Evolutionary conservation across 1,140 invertebrate species (phyloP), one percentile per base, ranked within the genome.

Genomic region (Metaphire vulgaris): DNA sequence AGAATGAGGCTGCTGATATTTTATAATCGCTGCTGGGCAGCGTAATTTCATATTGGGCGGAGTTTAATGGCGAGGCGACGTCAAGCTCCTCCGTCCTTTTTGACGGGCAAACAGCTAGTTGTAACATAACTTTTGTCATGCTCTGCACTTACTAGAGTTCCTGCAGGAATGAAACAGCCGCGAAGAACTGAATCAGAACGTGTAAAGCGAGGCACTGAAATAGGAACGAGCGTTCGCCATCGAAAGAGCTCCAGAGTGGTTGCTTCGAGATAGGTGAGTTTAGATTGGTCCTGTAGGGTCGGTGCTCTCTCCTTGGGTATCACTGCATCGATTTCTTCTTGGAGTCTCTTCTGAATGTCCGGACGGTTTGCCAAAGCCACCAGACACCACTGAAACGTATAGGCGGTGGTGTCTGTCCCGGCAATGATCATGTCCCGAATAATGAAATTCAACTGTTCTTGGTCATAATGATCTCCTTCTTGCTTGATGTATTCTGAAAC

Each of bases 341-440:
- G 93, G 0, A 97, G 91, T 14, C 89, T 90, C 30, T 86, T 88
- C 83, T 94, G 93, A 0, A 91, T 89, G 1, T 90, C 86, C 16
- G 90, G 91, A 32, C 33, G n/a, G 30, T 70, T 70, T 21, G 69
- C 69, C 69, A 71, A 32, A 26, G 33, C 26, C 12, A 71, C 21
- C 12, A 71, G 31, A 33, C 31, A 71, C 69, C 69, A 71, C 28
- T 0, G 69, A 1, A 97, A 83, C 0, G 93, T 94, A 0, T 92
- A 91, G 31, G 94, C 86, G 0, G 93, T 93, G 0, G 95, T 97
- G 82, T 97, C 95, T n/a, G 92, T 89, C 0, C 94, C 94, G 32
- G 94, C 95, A 0, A 94, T 92, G 81, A 94, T 94, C 76, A 97
- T 87, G 86, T 97, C 95, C 12, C 80, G 78, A 14, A 84, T 83